Conservation (phyloP, 2,797 vertebrate genomes). For the Pantherophis vulpinus region DNA sequence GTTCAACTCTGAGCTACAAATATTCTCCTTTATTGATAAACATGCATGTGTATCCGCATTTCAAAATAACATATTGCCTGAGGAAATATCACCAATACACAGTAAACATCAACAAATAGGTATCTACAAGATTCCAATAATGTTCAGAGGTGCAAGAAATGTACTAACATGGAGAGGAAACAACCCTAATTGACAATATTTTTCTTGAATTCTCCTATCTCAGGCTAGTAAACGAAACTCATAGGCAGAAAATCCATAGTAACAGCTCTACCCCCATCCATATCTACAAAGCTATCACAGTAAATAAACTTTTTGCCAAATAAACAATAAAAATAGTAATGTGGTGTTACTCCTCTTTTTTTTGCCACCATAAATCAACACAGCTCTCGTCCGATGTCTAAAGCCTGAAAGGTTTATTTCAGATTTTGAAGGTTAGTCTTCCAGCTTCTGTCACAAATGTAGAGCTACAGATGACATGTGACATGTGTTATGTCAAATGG, state of each 20-base stretch:
- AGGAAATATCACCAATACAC: neutral
- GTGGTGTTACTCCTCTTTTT: neutral
- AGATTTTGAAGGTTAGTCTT: neutral
- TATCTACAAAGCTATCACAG: neutral
- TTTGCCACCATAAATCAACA: neutral
- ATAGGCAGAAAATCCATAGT: neutral
- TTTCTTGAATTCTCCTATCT: neutral
- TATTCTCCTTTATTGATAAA: neutral
- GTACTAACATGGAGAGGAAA: neutral
- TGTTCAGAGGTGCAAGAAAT: neutral
- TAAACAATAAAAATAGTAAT: neutral
- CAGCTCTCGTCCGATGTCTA: neutral
- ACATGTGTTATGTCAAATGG: neutral
- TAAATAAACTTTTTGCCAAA: neutral
- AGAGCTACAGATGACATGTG: neutral
- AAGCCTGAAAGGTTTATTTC: neutral
- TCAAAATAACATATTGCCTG: neutral
- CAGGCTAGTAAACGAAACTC: neutral
- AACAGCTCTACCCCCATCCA: neutral
- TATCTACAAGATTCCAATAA: neutral
- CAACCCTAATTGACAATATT: neutral
- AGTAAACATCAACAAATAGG: neutral
- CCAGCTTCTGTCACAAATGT: neutral
- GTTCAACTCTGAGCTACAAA: neutral
- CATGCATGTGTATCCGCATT: neutral